A percentile compares a stretch with the other conserved stretches of the same genome.
These are phyloP conservation scores for Archilochus colubris DNA, from an alignment of 2,113 vertebrate species.

Conservation along the genomic window DNA sequence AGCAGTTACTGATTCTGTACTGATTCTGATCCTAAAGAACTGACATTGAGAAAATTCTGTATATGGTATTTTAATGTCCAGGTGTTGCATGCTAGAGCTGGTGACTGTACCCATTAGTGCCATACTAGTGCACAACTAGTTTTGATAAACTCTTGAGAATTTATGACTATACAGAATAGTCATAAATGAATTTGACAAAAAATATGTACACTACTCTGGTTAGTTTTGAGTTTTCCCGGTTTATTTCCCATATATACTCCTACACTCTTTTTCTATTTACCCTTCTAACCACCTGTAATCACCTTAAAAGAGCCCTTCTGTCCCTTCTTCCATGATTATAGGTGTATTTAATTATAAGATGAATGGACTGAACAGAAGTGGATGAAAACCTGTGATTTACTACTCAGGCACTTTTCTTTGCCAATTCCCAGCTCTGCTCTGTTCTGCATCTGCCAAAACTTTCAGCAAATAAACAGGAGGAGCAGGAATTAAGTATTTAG, in stretches of 20 bases:
- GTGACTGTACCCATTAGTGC: background rate
- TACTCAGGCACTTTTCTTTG: background rate
- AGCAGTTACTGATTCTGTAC: background rate
- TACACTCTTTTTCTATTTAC: background rate
- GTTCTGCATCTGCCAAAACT: background rate
- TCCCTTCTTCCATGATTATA: background rate
- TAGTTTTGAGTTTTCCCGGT: background rate
- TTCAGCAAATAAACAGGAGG: background rate
- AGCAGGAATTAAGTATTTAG: background rate
- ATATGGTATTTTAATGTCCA: background rate
- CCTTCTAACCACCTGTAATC: background rate
- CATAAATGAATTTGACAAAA: background rate
- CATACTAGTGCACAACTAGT: background rate
- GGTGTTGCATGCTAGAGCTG: background rate
- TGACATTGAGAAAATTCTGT: background rate
- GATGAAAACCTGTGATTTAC: background rate
- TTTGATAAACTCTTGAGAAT: background rate
- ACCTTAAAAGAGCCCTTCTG: background rate
- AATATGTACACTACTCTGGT: background rate
- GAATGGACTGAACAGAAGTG: background rate
- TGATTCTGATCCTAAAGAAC: background rate
- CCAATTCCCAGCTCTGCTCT: background rate
- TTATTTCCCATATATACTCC: background rate
- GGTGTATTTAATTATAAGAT: background rate
- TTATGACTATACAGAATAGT: background rate